phyloP scores from a whole-genome alignment of 2,797 vertebrate species.

The Percopsis omiscomaycus region DNA sequence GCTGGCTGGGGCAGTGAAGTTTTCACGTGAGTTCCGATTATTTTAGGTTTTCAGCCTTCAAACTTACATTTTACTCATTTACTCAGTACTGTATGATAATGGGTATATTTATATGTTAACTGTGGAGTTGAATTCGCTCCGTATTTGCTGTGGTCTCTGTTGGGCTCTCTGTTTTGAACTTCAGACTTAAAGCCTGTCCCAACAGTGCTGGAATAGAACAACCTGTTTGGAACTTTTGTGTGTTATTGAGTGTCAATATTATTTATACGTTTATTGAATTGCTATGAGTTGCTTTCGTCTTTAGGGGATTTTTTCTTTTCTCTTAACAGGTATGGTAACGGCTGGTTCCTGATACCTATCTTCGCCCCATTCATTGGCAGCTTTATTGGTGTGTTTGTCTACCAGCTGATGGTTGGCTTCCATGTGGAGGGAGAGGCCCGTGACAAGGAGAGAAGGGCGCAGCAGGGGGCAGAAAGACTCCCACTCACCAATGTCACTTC shows the following conservation, averaged over 20 bases:
- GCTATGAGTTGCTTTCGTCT: too few relatives aligned
- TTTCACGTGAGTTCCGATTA: slow-evolving; percentile 83
- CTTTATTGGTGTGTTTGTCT: slow-evolving; percentile 84
- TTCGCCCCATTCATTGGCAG: slow-evolving; percentile 89
- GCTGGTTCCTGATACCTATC: slow-evolving; percentile 93
- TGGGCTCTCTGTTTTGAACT: too few relatives aligned
- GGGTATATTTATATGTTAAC: too few relatives aligned
- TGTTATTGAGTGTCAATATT: too few relatives aligned
- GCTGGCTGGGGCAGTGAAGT: slow-evolving; percentile 91
- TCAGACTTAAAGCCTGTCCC: too few relatives aligned
- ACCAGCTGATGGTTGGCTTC: slow-evolving; percentile 93
- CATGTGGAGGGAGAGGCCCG: slow-evolving; percentile 84
- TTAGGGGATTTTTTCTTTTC: neutral
- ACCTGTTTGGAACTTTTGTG: too few relatives aligned
- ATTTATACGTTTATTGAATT: too few relatives aligned
- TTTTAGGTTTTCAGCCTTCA: neutral
- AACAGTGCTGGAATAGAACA: too few relatives aligned
- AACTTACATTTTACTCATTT: neutral
- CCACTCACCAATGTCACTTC: slow-evolving; percentile 82
- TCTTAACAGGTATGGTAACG: slow-evolving; percentile 67
- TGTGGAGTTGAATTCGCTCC: too few relatives aligned
- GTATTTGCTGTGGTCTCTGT: too few relatives aligned
- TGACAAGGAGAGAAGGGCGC: slow-evolving; percentile 62
- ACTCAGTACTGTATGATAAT: too few relatives aligned
- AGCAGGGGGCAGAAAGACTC: slow-evolving; percentile 79